Evolutionary conservation across 2,888 invertebrate genomes (phyloP).

Genomic region (Parnassius glacialis): DNA sequence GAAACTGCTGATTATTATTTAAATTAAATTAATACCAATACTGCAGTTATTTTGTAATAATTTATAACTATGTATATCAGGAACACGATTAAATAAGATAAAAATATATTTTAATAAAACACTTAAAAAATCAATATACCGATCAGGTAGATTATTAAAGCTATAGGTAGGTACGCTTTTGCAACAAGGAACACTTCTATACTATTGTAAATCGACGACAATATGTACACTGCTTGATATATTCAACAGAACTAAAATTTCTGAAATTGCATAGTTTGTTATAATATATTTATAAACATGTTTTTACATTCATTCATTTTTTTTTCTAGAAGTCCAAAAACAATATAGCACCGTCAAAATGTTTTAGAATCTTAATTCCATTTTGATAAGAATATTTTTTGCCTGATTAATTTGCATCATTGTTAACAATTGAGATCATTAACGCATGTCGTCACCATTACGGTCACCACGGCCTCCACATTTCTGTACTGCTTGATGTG

Average conservation of each 20-base stretch:
- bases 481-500: slow-evolving; percentile 55
- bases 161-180: slow-evolving; percentile 36
- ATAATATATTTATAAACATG: too few relatives aligned
- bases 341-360: slow-evolving; percentile 1
- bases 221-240: slow-evolving; percentile 1
- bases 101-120: slow-evolving; percentile 27
- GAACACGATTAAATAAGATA: slow-evolving; percentile 20
- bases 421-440: too few relatives aligned
- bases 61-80: slow-evolving; percentile 10
- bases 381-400: too few relatives aligned
- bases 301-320: not conserved
- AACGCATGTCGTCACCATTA: not conserved
- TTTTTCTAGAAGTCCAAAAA: not conserved
- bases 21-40: too few relatives aligned
- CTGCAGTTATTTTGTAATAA: too few relatives aligned
- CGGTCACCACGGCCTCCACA: slow-evolving; percentile 73
- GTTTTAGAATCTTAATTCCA: not conserved
- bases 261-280: not conserved
- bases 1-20: too few relatives aligned
- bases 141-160: slow-evolving; percentile 63
- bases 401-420: too few relatives aligned
- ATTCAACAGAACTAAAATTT: slow-evolving; percentile 1
- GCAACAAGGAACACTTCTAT: slow-evolving; percentile 27
- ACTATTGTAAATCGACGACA: slow-evolving; percentile 14
- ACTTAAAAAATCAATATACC: slow-evolving; percentile 44